Evolutionary conservation across 2,888 invertebrate species (phyloP), one percentile per base, ranked within the genome.

Genomic region (Cyclophora punctaria): DNA sequence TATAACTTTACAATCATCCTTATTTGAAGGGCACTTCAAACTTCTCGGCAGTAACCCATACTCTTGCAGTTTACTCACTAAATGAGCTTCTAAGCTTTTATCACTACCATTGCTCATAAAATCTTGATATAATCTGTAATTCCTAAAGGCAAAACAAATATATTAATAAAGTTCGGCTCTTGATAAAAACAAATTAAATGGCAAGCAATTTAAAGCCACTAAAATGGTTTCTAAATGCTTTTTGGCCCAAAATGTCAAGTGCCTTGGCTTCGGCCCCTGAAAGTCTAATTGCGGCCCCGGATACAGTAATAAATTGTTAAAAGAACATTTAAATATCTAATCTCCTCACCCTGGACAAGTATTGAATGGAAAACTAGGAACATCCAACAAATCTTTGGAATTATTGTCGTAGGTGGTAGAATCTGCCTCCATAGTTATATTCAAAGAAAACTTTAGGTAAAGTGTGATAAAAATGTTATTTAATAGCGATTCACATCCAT

Each of bases 401-500:
- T 59, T 75, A 47, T 59, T 75, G 42, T 88, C 88, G 42, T 72
- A 75, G 2, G 89, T 89, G 35, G 89, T 89, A 4, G 89, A 89
- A 65, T 89, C 89, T 50, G 89, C 79, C 74, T 89, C 89, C 89
- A 89, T 87, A 58, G 46, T 60, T 4, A 37, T 50, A 6, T 44
- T 40, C 33, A 20, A 20, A 20, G 5, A 34, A 34, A 6, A 7
- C 44, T 50, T 46, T 3, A 44, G 5, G 20, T 20, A 20, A 1
- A 20, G 20, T 20, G 20, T 20, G 20, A 20, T 20, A 20, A 20
- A 20, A 20, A 40, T 37, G 34, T 48, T 48, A 43, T 34, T 44
- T 35, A 35, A 41, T 20, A 20, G 20, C 20, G 20, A 20, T 20
- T 20, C 20, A 20, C 20, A 20, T 20, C 20, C 20, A 20, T 20